phyloP scores from a whole-genome alignment of 2,888 invertebrate genomes.

The Notocelia uddmanniana region DNA sequence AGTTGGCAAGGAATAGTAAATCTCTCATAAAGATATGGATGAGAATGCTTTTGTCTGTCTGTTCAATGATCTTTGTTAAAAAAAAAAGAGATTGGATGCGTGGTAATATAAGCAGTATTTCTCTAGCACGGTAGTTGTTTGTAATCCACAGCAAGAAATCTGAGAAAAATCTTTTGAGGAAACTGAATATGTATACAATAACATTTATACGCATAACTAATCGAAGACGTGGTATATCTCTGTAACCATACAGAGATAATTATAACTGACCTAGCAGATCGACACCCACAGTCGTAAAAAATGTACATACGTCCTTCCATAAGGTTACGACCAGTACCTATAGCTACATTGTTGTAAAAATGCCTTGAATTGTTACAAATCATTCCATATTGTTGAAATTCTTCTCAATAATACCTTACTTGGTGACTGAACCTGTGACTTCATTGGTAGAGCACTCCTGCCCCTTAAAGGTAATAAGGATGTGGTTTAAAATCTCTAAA shows the following conservation, averaged over 20 bases:
- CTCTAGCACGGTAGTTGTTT: background rate
- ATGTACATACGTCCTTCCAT: background rate
- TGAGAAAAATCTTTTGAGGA: background rate
- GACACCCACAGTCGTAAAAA: background rate
- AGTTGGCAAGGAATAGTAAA: conserved; percentile 42
- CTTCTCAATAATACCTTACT: too few relatives aligned
- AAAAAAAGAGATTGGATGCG: background rate
- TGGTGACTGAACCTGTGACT: too few relatives aligned
- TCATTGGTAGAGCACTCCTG: too few relatives aligned
- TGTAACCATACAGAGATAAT: background rate
- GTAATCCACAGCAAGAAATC: too few relatives aligned
- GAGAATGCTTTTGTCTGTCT: conserved; percentile 17
- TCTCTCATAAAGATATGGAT: conserved; percentile 31
- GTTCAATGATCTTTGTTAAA: conserved; percentile 3
- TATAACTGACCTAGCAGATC: background rate
- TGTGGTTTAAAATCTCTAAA: too few relatives aligned
- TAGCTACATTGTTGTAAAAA: background rate
- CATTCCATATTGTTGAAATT: too few relatives aligned
- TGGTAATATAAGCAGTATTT: background rate
- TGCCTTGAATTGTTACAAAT: too few relatives aligned
- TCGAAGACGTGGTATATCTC: background rate
- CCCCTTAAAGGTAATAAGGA: too few relatives aligned
- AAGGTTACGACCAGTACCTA: background rate
- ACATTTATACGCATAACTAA: background rate
- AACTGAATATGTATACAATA: background rate